Conservation (phyloP, 2,113 vertebrate species). For the Tinamus guttatus region DNA sequence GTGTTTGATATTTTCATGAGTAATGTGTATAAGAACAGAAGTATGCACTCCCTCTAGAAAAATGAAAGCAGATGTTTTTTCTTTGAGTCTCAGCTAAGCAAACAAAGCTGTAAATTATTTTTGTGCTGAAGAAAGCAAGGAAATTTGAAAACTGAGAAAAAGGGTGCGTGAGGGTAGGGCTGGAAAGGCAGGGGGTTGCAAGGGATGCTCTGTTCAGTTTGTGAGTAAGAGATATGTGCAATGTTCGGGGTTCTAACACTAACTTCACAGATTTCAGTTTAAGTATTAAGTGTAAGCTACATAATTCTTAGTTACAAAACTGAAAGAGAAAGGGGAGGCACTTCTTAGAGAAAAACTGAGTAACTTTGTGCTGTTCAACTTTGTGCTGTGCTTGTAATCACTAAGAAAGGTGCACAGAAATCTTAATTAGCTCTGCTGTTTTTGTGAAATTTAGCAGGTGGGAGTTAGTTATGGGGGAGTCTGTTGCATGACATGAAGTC, state of each 20-base stretch:
- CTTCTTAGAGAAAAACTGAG: background rate
- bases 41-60: background rate
- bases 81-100: background rate
- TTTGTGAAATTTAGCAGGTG: background rate
- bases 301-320: background rate
- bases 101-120: background rate
- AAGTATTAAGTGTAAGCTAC: background rate
- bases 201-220: background rate
- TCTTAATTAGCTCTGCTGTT: background rate
- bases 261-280: background rate
- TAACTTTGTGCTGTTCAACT: background rate
- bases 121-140: background rate
- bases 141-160: background rate
- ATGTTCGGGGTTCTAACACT: background rate
- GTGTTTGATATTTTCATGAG: background rate
- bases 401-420: background rate
- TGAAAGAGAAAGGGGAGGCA: background rate
- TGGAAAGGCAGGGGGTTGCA: background rate
- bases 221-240: background rate
- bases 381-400: background rate
- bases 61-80: background rate
- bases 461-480: background rate
- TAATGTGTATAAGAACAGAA: background rate
- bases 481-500: background rate
- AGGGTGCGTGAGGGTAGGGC: background rate